Evolutionary conservation across 2,797 vertebrate genomes (phyloP), one percentile per base, ranked within the genome.

Genomic region (Rachycentron canadum): DNA sequence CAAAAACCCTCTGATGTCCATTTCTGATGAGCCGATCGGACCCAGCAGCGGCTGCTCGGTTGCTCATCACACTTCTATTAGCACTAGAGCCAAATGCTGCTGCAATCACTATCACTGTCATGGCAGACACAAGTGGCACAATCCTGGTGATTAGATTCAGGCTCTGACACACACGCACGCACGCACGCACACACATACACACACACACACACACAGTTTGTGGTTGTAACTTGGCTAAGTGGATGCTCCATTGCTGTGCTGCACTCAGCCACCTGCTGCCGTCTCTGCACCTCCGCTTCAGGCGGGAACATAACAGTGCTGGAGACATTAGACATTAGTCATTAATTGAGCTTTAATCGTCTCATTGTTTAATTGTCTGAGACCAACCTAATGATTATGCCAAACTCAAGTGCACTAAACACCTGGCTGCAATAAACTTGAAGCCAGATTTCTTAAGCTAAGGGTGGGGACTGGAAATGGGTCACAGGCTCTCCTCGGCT

Each of bases 311-410:
- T 82, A 85, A 84, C 81, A 72, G 69, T 55, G 73, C 61, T 28
- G 64, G 77, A 83, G 88, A 90, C 90, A 82, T 87, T 85, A 83
- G 78, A 87, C 85, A 84, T 89, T 91, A 88, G 81, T 87, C 89
- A 92, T 92, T 92, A 91, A 91, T 91, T 89, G 87, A 82, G 79
- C 78, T 88, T 72, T 90, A 92, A 93, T 91, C 1, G 73, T 71
- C 81, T 83, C 67, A 70, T 88, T 88, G 90, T 88, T 91, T 88
- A 92, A 93, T 91, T 89, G 88, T 88, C 86, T 91, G 91, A 89
- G 80, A 92, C 88, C 81, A 60, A 78, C 70, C 81, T 87, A 88
- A 92, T 91, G 90, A 91, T 86, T 85, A 81, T 78, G 72, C 78
- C 85, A 90, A 90, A 86, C 78, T 86, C 78, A 82, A 88, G 83